phyloP scores from a whole-genome alignment of 2,797 vertebrate species.

The Phylloscopus collybita region DNA sequence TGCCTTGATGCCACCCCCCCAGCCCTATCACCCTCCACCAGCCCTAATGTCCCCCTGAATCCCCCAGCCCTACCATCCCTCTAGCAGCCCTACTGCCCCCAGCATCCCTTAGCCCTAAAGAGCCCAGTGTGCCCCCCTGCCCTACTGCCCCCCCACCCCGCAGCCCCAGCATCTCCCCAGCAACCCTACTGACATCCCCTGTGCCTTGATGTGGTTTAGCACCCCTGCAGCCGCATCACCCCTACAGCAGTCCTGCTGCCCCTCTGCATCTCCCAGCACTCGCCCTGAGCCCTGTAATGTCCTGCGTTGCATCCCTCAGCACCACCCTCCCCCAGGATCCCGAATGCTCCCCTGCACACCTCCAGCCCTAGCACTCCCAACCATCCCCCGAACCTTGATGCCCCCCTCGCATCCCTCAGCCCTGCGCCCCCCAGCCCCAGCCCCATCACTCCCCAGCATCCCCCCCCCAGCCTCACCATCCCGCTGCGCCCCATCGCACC shows the following conservation, averaged over 20 bases:
- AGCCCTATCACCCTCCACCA: neutral
- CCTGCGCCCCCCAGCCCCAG: neutral
- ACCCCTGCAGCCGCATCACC: too few relatives aligned
- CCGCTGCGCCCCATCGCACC: neutral
- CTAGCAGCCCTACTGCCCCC: neutral
- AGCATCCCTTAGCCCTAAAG: neutral
- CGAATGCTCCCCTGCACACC: neutral
- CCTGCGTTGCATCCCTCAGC: neutral
- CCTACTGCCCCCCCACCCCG: neutral
- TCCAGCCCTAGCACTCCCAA: neutral
- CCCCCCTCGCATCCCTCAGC: neutral
- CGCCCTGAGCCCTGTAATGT: neutral
- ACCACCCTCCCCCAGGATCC: neutral
- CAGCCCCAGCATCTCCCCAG: neutral
- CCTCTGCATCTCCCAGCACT: neutral
- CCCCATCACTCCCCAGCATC: too few relatives aligned
- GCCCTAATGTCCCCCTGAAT: neutral
- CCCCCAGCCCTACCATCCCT: neutral
- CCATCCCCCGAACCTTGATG: neutral
- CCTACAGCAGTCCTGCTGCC: neutral
- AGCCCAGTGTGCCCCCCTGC: too few relatives aligned
- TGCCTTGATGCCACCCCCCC: neutral
- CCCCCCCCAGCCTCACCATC: neutral
- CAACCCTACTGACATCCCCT: neutral
- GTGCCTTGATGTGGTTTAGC: neutral